These are phyloP conservation scores for Cecidostiba fungosa DNA, from an alignment of 2,888 invertebrate species.

Conservation along the genomic window DNA sequence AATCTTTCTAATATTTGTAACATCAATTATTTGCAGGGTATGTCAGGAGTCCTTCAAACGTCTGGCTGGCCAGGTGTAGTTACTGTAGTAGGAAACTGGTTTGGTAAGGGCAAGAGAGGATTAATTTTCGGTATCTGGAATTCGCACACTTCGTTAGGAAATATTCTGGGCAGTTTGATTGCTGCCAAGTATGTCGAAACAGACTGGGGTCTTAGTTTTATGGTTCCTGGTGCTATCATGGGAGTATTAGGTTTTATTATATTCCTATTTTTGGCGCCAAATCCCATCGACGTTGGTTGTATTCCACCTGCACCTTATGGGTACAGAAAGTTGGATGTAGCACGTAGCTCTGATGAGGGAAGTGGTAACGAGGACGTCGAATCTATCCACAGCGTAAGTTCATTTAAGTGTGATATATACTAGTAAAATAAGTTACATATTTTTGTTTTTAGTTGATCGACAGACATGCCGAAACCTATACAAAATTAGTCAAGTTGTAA, in stretches of 20 bases:
- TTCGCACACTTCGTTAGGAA: slow-evolving; percentile 97
- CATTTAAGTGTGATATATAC: not conserved
- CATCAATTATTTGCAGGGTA: slow-evolving; percentile 81
- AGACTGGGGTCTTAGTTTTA: slow-evolving; percentile 95
- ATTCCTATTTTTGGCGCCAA: slow-evolving; percentile 92
- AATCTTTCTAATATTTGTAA: not conserved
- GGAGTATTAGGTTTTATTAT: slow-evolving; percentile 86
- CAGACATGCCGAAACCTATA: not conserved
- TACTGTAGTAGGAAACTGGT: slow-evolving; percentile 96
- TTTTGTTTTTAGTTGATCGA: not conserved
- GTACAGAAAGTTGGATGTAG: slow-evolving; percentile 73
- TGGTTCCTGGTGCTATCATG: slow-evolving; percentile 94
- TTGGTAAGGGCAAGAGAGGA: slow-evolving; percentile 94
- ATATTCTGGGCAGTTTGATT: slow-evolving; percentile 95
- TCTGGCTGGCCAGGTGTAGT: slow-evolving; percentile 99
- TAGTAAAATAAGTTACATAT: not conserved
- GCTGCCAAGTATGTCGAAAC: slow-evolving; percentile 92
- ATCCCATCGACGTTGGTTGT: slow-evolving; percentile 89
- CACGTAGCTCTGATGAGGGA: slow-evolving; percentile 75
- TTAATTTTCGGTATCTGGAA: slow-evolving; percentile 98
- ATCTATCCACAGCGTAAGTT: slow-evolving; percentile 72
- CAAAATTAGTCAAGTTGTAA: not conserved
- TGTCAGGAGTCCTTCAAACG: slow-evolving; percentile 94
- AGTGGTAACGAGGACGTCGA: slow-evolving; percentile 68
- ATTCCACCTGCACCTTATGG: slow-evolving; percentile 75